These are phyloP conservation scores for Pithys albifrons DNA, from an alignment of 2,113 vertebrate species.

Conservation along the genomic window DNA sequence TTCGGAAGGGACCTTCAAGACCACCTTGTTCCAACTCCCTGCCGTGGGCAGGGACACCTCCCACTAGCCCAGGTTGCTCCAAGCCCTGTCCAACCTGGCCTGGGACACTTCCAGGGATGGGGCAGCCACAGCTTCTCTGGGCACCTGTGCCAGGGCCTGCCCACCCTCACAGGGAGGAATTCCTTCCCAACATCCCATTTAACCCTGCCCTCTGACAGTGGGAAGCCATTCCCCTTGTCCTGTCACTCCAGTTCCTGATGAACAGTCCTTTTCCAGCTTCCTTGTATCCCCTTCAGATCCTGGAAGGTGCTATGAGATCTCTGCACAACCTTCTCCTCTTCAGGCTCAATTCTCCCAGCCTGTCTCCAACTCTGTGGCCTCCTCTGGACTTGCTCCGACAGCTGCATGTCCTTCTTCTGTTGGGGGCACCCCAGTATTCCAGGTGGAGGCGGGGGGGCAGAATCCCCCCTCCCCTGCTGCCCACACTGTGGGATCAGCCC, in stretches of 20 bases:
- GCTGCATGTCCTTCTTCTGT: fast-evolving
- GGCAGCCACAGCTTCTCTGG: neutral
- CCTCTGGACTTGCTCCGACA: neutral
- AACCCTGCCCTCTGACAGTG: neutral
- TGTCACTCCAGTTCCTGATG: neutral
- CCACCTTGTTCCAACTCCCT: fast-evolving
- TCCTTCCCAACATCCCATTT: neutral
- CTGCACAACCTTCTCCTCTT: neutral
- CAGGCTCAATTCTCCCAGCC: neutral
- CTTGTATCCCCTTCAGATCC: neutral
- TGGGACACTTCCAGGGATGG: neutral
- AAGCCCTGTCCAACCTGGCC: neutral
- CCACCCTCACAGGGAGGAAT: neutral
- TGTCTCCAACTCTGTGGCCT: neutral
- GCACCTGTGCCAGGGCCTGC: neutral
- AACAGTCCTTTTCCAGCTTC: neutral
- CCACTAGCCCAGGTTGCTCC: neutral
- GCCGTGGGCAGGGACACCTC: neutral
- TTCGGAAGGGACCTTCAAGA: neutral
- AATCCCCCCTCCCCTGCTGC: neutral
- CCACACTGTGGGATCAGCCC: neutral
- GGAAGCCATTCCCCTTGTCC: neutral
- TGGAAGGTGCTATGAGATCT: neutral
- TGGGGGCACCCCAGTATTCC: neutral
- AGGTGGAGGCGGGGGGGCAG: neutral